A percentile compares a stretch with the other conserved stretches of the same genome.
Evolutionary conservation across 1,140 invertebrate species (phyloP).

Genomic region (Drosophila setifemur): DNA sequence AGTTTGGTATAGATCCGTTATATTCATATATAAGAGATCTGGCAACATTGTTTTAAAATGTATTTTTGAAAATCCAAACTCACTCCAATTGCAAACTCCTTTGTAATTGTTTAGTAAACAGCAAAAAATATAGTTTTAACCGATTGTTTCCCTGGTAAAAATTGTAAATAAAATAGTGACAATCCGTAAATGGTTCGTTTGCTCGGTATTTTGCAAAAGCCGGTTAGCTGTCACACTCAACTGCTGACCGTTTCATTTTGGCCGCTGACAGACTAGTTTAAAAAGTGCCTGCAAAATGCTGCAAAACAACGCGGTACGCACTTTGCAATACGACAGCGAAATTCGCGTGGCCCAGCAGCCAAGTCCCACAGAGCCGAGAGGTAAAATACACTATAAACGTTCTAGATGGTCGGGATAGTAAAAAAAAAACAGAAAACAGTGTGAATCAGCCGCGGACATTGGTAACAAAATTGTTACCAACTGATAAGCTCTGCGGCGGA

Average conservation of each 20-base stretch:
- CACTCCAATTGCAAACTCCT: not conserved
- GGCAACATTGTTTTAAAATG: not conserved
- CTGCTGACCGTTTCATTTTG: conserved; percentile 20
- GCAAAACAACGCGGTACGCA: conserved; percentile 77
- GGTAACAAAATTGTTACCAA: conserved; percentile 13
- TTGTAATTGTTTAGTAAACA: not conserved
- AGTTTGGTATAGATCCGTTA: conserved; percentile 3
- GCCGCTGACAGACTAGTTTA: conserved; percentile 28
- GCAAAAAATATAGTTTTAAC: too few species aligned
- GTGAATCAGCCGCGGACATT: conserved; percentile 45
- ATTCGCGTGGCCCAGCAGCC: conserved; percentile 71
- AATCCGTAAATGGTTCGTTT: too few species aligned
- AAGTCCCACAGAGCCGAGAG: conserved; percentile 57
- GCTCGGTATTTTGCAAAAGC: not conserved
- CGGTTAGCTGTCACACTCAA: not conserved
- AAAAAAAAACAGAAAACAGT: not conserved
- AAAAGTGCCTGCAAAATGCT: conserved; percentile 61
- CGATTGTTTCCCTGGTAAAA: too few species aligned
- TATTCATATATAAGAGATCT: too few species aligned
- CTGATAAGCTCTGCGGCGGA: conserved; percentile 58
- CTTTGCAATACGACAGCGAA: conserved; percentile 76
- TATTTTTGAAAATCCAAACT: not conserved
- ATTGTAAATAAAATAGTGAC: too few species aligned
- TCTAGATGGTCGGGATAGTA: not conserved
- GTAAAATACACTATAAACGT: conserved; percentile 45